Conservation (phyloP, 2,113 vertebrate genomes). For the Heterotis niloticus region DNA sequence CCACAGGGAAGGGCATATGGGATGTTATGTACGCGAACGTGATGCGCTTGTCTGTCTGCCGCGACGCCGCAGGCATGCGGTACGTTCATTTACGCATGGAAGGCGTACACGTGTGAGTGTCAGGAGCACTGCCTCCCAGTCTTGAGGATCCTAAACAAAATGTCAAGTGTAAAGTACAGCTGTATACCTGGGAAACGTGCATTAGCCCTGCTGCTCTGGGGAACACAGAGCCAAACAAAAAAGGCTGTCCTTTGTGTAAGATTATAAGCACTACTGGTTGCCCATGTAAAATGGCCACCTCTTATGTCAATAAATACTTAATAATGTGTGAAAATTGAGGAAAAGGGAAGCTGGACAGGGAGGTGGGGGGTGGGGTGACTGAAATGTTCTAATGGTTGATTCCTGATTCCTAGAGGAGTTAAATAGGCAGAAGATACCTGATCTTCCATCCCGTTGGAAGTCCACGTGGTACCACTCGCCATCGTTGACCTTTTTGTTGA, state of each 20-base stretch:
- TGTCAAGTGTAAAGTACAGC: slow-evolving; percentile 2
- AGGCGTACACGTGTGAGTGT: background rate
- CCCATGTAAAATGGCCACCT: background rate
- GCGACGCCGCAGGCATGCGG: background rate
- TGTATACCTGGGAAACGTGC: background rate
- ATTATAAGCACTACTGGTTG: background rate
- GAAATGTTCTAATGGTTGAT: background rate
- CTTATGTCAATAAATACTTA: slow-evolving; percentile 9
- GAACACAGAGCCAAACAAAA: background rate
- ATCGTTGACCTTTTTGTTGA: slow-evolving; percentile 95
- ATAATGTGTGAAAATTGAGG: background rate
- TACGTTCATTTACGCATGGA: background rate
- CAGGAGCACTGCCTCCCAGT: background rate
- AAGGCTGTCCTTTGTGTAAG: slow-evolving; percentile 7
- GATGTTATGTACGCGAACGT: background rate
- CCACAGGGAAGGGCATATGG: background rate
- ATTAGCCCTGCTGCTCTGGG: background rate
- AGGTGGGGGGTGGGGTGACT: background rate
- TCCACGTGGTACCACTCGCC: slow-evolving; percentile 99
- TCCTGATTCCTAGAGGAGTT: background rate
- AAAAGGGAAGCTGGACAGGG: background rate
- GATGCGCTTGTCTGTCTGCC: background rate
- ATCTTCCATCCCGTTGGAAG: slow-evolving; percentile 91
- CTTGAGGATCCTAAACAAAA: slow-evolving; percentile 1
- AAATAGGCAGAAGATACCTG: slow-evolving; percentile 67